Evolutionary conservation across 35 echinoderm and acorn worm genomes (phyloP).

Genomic region (Ophiothrix spiculata): DNA sequence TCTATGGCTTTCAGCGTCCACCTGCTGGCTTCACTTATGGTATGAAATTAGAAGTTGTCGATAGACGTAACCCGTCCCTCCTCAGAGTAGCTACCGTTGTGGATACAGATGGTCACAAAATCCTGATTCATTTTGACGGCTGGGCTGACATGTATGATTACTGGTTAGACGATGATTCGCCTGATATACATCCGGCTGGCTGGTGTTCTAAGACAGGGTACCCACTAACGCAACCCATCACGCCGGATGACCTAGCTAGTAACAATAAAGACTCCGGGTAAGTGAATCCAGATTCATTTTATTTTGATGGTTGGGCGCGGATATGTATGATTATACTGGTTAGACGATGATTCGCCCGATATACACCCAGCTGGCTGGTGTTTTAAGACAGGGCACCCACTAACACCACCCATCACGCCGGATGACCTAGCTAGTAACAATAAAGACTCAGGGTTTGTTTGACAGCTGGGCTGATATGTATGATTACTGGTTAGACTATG

Average conservation of each 20-base stretch:
- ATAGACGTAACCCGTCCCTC: constrained; percentile 82
- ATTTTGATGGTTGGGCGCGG: background rate
- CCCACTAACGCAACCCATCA: constrained; percentile 79
- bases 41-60: constrained; percentile 82
- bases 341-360: no score
- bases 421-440: no score
- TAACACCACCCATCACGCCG: no score
- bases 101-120: constrained; percentile 60
- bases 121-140: constrained; percentile 94
- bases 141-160: constrained; percentile 93
- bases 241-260: constrained; percentile 40
- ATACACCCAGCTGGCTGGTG: no score
- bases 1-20: constrained; percentile 51
- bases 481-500: no score
- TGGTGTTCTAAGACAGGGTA: constrained; percentile 96
- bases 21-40: constrained; percentile 64
- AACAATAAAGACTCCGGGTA: constrained; percentile 32
- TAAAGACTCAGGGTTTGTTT: no score
- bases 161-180: constrained; percentile 83
- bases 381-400: no score
- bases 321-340: no score
- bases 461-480: no score
- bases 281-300: background rate
- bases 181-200: constrained; percentile 87
- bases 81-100: constrained; percentile 72